Base-by-base conservation (phyloP, 2,113 vertebrate species). In the Misgurnus mizolepis region DNA sequence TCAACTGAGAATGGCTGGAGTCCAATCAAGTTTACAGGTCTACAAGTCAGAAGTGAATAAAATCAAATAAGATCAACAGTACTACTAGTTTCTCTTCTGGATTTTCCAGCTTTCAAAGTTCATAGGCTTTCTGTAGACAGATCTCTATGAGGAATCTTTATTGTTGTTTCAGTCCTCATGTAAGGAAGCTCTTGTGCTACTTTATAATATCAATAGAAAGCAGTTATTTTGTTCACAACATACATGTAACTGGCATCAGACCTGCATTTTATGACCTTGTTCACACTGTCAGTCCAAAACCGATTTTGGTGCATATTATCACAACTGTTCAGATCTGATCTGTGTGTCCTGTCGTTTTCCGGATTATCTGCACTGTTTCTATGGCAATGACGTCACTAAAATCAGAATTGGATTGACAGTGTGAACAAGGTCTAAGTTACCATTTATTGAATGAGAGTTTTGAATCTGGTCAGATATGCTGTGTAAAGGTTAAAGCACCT, bases 91-190 rank as follows among this genome's bases (percentile, higher is more conserved):
- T 34, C 27, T 34, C 27, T 34, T 34, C 22, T 11, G 49, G 67
- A 69, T 50, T 68, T 68, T 50, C 45, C 45, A 69, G 18, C 67
- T 50, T 69, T 49, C 68, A 55, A 39, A 71, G 4, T 71, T 55
- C 18, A 55, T n/a, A 55, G 8, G 49, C 49, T 27, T 70, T 53
- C 47, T 55, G 14, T n/a, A 55, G 27, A 71, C 10, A 70, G 49
- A 55, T 71, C 49, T 40, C 34, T 22, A 22, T 40, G 14, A 39
- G 14, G 14, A 50, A 53, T 69, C 6, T 69, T 50, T 39, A 14
- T 34, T 69, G 27, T 34, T 3, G 27, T 71, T 71, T 55, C 68
- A 6, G 49, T 71, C 49, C 49, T 40, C 49, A 6, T 55, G 27
- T n/a, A 71, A 55, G 34, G 12, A 40, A 56, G 7, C 55, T 71